These are phyloP conservation scores for Brachypodius melanocephalos DNA, from an alignment of 2,113 vertebrate species.

Conservation along the genomic window DNA sequence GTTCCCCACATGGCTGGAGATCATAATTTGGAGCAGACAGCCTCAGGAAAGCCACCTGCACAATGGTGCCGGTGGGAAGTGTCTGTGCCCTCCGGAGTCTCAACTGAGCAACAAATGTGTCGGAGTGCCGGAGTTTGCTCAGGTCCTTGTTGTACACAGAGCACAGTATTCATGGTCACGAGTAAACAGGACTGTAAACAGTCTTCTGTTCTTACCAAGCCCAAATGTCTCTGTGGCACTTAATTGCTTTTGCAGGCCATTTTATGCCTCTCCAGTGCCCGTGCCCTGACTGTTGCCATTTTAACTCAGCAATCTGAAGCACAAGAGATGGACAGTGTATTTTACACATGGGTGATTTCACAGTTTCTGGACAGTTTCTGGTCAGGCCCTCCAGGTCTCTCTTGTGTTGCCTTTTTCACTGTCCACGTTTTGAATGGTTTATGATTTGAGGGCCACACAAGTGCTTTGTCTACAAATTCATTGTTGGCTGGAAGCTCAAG, in stretches of 20 bases:
- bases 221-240: neutral
- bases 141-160: neutral
- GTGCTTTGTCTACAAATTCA: neutral
- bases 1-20: neutral
- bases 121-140: accelerated
- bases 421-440: neutral
- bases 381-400: neutral
- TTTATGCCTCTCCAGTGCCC: neutral
- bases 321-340: neutral
- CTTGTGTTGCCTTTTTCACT: neutral
- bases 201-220: neutral
- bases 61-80: neutral
- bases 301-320: neutral
- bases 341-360: neutral
- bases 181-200: slow-evolving; percentile 7
- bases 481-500: neutral
- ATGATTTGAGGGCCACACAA: neutral
- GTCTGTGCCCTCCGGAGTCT: neutral
- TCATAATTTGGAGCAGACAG: neutral
- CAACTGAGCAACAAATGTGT: neutral
- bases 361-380: neutral
- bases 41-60: neutral
- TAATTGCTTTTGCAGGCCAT: neutral
- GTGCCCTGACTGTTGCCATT: neutral
- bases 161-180: neutral